phyloP scores from a whole-genome alignment of 2,888 invertebrate species.

The Athalia circularis region DNA sequence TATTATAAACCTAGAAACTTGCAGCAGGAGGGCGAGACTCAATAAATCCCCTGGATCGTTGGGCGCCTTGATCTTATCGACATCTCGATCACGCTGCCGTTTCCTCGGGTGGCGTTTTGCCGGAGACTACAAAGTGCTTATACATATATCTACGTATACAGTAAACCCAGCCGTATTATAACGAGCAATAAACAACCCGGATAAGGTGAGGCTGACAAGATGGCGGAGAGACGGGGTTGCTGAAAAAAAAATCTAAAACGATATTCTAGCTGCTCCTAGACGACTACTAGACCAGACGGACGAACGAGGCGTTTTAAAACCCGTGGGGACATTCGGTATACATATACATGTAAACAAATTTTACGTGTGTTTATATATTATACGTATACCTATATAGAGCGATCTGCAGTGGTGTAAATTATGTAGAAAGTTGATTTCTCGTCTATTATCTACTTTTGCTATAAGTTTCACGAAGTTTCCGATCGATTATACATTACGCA shows the following conservation, averaged over 20 bases:
- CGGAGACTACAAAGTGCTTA: slow-evolving; percentile 52
- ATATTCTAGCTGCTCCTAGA: neutral
- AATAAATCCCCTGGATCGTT: slow-evolving; percentile 66
- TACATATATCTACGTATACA: neutral
- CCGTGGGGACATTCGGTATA: neutral
- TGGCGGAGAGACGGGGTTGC: slow-evolving; percentile 3
- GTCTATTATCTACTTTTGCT: slow-evolving; percentile 11
- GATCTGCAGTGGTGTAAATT: slow-evolving; percentile 18
- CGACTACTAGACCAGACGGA: neutral
- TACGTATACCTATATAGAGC: neutral
- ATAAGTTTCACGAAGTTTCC: slow-evolving; percentile 21
- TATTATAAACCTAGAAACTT: neutral
- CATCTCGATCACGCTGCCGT: slow-evolving; percentile 64
- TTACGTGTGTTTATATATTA: too few species aligned
- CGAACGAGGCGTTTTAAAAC: neutral
- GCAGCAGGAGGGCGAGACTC: slow-evolving; percentile 51
- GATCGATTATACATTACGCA: slow-evolving; percentile 3
- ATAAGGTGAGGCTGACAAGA: slow-evolving; percentile 30
- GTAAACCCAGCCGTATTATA: slow-evolving; percentile 58
- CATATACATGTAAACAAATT: too few species aligned
- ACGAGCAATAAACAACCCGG: slow-evolving; percentile 69
- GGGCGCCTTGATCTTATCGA: slow-evolving; percentile 58
- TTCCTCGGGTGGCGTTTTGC: slow-evolving; percentile 54
- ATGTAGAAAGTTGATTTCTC: slow-evolving; percentile 29
- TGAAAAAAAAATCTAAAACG: neutral